Percentiles rank a stretch among this genome's conserved stretches.
Evolutionary conservation across 2,797 vertebrate genomes (phyloP).

Genomic region (Poeciliopsis presidionis): DNA sequence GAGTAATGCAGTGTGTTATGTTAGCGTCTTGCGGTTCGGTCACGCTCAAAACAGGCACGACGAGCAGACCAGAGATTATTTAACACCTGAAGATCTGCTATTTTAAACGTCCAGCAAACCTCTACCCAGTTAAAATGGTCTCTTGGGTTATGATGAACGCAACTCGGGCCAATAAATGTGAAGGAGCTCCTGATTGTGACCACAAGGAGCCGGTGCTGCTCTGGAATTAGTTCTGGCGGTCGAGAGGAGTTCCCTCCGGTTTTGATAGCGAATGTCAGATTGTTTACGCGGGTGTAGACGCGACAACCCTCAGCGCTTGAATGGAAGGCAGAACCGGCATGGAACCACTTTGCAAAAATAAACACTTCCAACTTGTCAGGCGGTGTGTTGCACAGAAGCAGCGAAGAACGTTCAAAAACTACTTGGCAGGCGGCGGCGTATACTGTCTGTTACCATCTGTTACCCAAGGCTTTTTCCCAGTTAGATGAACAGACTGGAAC

Average conservation of each 20-base stretch:
- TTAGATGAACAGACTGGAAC: neutral
- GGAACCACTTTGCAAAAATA: neutral
- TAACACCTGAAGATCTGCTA: neutral
- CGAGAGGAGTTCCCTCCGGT: constrained; percentile 10
- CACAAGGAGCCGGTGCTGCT: constrained; percentile 5
- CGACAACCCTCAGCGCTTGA: neutral
- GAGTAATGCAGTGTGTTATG: neutral
- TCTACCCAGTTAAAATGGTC: neutral
- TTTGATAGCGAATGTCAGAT: constrained; percentile 3
- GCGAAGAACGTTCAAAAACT: neutral
- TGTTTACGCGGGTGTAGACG: constrained; percentile 1
- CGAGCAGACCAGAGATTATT: neutral
- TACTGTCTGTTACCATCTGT: neutral
- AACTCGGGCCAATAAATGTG: neutral
- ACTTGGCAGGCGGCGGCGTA: neutral
- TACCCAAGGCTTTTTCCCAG: neutral
- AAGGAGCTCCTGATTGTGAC: neutral
- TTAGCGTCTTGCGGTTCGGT: neutral
- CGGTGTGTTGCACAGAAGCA: neutral
- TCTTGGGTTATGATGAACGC: neutral
- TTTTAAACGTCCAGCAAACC: neutral
- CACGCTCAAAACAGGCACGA: neutral
- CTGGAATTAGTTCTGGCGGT: neutral
- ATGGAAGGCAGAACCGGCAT: neutral
- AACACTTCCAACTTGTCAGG: constrained; percentile 1